A percentile compares a stretch with the other conserved stretches of the same genome.
phyloP scores from a whole-genome alignment of 2,888 invertebrate species.

The Nomada ruficornis region DNA sequence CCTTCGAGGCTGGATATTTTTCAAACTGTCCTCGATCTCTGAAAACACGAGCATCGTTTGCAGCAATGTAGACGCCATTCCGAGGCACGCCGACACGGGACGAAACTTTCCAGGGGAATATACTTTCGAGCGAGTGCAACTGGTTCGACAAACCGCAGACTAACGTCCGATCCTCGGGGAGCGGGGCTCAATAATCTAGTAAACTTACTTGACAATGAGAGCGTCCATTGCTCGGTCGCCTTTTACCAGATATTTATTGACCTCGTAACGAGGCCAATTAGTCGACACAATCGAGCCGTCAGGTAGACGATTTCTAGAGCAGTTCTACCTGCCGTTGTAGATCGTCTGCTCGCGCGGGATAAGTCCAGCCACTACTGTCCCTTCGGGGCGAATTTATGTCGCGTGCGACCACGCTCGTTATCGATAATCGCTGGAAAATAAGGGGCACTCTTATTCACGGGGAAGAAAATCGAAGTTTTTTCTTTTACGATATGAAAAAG shows the following conservation, averaged over 20 bases:
- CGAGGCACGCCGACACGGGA: neutral
- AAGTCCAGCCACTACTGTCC: neutral
- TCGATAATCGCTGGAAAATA: constrained; percentile 26
- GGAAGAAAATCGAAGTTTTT: too few species aligned
- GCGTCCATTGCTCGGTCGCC: neutral
- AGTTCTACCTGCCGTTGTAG: neutral
- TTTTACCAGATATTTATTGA: constrained; percentile 7
- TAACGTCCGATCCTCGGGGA: neutral
- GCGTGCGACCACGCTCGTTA: constrained; percentile 4
- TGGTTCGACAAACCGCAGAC: neutral
- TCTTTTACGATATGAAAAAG: too few species aligned
- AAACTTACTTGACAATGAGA: neutral
- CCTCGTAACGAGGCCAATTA: constrained; percentile 34
- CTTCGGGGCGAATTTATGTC: neutral
- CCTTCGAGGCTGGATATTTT: too few species aligned
- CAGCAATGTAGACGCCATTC: neutral
- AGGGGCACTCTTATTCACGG: neutral
- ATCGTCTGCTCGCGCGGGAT: too few species aligned
- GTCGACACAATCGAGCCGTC: neutral
- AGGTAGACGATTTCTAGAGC: neutral
- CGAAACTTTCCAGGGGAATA: neutral
- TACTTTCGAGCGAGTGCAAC: neutral
- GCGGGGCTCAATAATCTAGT: neutral
- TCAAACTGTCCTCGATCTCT: neutral
- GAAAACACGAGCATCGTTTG: neutral